A percentile compares a stretch with the other conserved stretches of the same genome.
Evolutionary conservation across 1,140 invertebrate genomes (phyloP).

Genomic region (Bilobella aurantiaca): DNA sequence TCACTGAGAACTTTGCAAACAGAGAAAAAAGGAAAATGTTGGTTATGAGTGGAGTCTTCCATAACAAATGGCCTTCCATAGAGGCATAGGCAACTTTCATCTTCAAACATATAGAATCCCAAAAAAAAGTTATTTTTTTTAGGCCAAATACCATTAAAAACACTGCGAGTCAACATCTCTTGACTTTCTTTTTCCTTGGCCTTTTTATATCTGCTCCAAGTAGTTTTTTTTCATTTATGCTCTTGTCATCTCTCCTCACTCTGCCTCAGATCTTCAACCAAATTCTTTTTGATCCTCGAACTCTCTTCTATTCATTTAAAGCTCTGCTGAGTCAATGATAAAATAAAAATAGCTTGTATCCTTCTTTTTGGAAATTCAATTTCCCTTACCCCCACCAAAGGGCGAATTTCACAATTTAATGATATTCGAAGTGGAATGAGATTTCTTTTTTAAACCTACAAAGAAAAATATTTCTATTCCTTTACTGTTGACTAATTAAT

Average conservation of each 20-base stretch:
- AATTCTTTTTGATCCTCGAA: background rate
- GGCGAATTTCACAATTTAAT: too few relatives aligned
- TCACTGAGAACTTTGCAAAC: background rate
- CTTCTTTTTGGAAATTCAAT: too few relatives aligned
- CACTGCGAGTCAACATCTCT: conserved; percentile 1
- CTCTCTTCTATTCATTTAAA: too few relatives aligned
- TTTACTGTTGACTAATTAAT: too few relatives aligned
- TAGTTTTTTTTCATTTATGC: background rate
- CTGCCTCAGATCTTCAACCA: background rate
- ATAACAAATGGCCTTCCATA: background rate
- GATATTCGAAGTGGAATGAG: too few relatives aligned
- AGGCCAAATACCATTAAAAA: background rate
- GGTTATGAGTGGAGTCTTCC: conserved; percentile 1
- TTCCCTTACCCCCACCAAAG: too few relatives aligned
- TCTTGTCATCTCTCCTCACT: background rate
- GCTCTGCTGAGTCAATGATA: too few relatives aligned
- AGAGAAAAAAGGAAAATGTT: background rate
- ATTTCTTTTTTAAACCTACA: too few relatives aligned
- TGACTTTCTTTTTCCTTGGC: background rate
- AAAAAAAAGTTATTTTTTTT: background rate
- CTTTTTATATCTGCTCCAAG: background rate
- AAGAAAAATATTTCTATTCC: too few relatives aligned
- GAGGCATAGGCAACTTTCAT: too few relatives aligned
- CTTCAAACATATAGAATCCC: too few relatives aligned
- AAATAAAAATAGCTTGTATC: too few relatives aligned